Conservation (phyloP, 2,797 vertebrate species). For the Hoplostethus atlanticus region DNA sequence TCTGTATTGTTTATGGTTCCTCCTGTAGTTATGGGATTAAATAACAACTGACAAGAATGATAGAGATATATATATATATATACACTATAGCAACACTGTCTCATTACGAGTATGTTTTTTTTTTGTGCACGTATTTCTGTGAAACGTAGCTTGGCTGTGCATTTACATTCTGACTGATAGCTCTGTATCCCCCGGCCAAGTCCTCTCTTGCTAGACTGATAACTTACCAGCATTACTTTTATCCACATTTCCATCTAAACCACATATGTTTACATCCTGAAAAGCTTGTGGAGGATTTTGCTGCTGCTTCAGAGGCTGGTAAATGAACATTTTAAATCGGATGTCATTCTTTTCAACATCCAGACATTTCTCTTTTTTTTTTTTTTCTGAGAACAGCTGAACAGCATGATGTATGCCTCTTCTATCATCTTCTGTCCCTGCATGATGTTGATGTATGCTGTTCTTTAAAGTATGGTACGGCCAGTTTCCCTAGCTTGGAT, state of each 20-base stretch:
- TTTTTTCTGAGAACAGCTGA: conserved; percentile 18
- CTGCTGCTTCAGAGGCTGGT: conserved; percentile 39
- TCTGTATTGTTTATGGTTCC: conserved; percentile 48
- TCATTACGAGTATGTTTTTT: conserved; percentile 32
- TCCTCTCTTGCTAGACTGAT: conserved; percentile 24
- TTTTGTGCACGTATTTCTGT: conserved; percentile 58
- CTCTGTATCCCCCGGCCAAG: neutral
- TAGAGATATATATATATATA: conserved; percentile 10
- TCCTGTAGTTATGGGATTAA: conserved; percentile 43
- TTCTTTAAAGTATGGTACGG: conserved; percentile 14
- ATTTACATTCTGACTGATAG: conserved; percentile 33
- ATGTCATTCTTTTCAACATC: neutral
- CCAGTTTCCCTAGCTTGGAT: neutral
- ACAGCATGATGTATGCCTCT: neutral
- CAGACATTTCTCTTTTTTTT: neutral
- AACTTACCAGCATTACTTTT: conserved; percentile 25
- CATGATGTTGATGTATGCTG: conserved; percentile 1
- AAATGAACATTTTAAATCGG: conserved; percentile 19
- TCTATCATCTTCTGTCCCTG: conserved; percentile 1
- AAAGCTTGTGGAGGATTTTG: conserved; percentile 18
- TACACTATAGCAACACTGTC: conserved; percentile 42
- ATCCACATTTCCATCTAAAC: conserved; percentile 38
- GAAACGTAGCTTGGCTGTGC: conserved; percentile 42
- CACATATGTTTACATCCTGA: conserved; percentile 52
- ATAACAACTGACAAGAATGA: conserved; percentile 41